Evolutionary conservation across 2,113 vertebrate genomes (phyloP).

Genomic region (Garra rufa): DNA sequence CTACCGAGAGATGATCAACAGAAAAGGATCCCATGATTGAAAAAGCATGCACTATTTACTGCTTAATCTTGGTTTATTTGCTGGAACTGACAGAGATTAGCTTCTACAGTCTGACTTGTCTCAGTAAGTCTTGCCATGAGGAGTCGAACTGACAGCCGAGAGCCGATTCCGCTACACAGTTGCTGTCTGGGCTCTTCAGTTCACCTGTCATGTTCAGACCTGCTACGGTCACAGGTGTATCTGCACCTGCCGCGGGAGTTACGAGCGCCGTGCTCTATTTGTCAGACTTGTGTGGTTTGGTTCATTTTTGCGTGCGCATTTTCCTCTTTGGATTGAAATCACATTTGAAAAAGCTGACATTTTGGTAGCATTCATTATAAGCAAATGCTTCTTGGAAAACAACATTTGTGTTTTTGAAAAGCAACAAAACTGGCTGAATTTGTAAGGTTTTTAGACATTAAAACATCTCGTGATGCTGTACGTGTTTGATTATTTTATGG

Average conservation of each 20-base stretch:
- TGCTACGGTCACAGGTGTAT: conserved; percentile 72
- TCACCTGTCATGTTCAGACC: conserved; percentile 78
- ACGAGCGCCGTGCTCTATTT: background rate
- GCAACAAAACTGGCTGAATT: no score
- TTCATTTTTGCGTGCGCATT: background rate
- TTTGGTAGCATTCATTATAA: background rate
- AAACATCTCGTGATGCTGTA: conserved; percentile 10
- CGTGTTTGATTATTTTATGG: background rate
- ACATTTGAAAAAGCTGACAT: background rate
- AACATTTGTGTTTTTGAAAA: conserved; percentile 1
- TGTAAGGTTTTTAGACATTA: no score
- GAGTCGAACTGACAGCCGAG: conserved; percentile 19
- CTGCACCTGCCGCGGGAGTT: conserved; percentile 75
- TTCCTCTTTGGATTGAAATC: background rate
- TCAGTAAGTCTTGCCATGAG: conserved; percentile 7
- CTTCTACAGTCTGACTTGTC: background rate
- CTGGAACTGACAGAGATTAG: conserved; percentile 19
- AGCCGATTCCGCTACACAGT: conserved; percentile 38
- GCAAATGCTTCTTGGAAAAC: background rate
- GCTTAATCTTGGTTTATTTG: background rate
- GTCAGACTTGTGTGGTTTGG: background rate
- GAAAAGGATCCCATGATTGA: background rate
- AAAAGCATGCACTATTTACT: background rate
- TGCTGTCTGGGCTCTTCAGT: conserved; percentile 49
- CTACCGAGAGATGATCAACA: conserved; percentile 15